Evolutionary conservation across 2,888 invertebrate species (phyloP), one percentile per base, ranked within the genome.

Genomic region (Drosophila koepferae): DNA sequence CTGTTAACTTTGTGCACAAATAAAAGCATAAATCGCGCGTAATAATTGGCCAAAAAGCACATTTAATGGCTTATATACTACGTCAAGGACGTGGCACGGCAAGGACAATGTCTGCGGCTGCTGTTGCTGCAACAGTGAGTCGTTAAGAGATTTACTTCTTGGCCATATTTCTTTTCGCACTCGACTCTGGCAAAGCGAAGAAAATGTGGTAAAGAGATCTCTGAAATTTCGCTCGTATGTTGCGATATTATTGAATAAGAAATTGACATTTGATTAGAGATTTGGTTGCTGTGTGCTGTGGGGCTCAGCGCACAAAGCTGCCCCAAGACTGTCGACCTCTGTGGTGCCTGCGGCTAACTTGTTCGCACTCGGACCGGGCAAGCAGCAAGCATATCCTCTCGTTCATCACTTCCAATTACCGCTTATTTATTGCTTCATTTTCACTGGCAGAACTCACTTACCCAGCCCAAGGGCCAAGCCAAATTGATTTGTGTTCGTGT

Each of bases 21-120:
- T 90, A 86, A 89, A 85, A 82, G 88, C 90, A 86, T 89, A 86
- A 86, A 88, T 86, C 90, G 86, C 86, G 86, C 86, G 86, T 82
- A 86, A 86, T 86, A 86, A 86, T 86, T 86, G 86, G 89, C 83
- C 82, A 74, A 89, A 89, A 80, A 82, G 80, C 79, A 86, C 90
- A 86, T 82, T 85, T 85, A 86, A 87, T 86, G 82, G 90, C 90
- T 82, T 85, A 77, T 72, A 70, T 70, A 68, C 74, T 34, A 63
- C 60, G 43, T 49, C 46, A 59, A 58, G 58, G 58, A 58, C 44
- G 44, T n/a, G 44, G 9, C 41, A n/a, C 18, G 4, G 12, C 38
- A 63, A 48, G 63, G 77, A 75, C 69, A 75, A 38, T 61, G 61
- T 16, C 34, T 23, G 51, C 40, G 14, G 51, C 40, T 56, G 41